phyloP scores from a whole-genome alignment of 2,113 vertebrate genomes.

The Paedocypris sp. region DNA sequence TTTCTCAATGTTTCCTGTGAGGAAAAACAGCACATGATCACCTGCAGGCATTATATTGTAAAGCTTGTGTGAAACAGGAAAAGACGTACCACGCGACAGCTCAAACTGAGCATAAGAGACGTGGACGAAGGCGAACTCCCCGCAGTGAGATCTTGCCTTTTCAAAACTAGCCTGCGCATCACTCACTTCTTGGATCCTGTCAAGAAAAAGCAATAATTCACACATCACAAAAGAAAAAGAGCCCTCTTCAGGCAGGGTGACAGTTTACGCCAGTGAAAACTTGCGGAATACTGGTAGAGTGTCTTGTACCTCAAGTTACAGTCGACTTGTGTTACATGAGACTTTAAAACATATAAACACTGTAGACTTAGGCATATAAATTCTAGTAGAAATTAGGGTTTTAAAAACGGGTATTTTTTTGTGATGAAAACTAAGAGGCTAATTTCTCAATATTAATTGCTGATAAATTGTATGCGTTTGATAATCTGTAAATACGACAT shows the following conservation, averaged over 20 bases:
- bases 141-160: constrained; percentile 78
- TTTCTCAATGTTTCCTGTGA: constrained; percentile 74
- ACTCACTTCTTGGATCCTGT: constrained; percentile 69
- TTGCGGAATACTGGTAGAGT: too few relatives aligned
- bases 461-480: too few relatives aligned
- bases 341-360: too few relatives aligned
- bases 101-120: constrained; percentile 88
- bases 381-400: too few relatives aligned
- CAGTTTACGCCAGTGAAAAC: not conserved
- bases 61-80: not conserved
- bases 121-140: constrained; percentile 90
- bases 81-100: constrained; percentile 68
- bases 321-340: too few relatives aligned
- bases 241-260: too few relatives aligned
- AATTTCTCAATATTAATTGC: too few relatives aligned
- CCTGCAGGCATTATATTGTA: not conserved
- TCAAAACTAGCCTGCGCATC: constrained; percentile 84
- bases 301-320: too few relatives aligned
- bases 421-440: too few relatives aligned
- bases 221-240: not conserved
- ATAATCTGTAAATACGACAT: too few relatives aligned
- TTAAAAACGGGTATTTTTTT: too few relatives aligned
- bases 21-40: not conserved
- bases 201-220: not conserved
- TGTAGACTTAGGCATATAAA: too few relatives aligned